Conservation (phyloP, 2,888 invertebrate genomes). For the Apotomis betuletana region DNA sequence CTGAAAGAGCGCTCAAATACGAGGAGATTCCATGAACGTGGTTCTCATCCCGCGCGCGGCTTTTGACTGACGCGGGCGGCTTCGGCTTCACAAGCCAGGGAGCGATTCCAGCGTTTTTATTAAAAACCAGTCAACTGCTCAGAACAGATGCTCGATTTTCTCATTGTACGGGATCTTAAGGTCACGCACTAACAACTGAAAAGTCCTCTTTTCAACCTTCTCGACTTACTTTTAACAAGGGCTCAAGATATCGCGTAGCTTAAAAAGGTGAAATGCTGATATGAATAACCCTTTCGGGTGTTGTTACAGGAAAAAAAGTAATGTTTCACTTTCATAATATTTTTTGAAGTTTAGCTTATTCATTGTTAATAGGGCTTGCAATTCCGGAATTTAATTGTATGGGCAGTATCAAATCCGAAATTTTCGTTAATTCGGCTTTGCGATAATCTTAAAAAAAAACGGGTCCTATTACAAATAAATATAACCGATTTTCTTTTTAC, state of each 20-base stretch:
- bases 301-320: too few species aligned
- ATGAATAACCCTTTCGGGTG: too few species aligned
- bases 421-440: too few species aligned
- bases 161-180: conserved; percentile 18
- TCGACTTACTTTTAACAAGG: not conserved
- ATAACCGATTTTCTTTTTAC: too few species aligned
- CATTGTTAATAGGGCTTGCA: too few species aligned
- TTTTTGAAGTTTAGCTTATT: too few species aligned
- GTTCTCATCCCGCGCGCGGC: conserved; percentile 18
- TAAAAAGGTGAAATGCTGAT: not conserved
- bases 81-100: not conserved
- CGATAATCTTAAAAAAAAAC: too few species aligned
- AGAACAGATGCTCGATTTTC: conserved; percentile 27
- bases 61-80: conserved; percentile 21
- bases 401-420: too few species aligned
- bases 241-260: not conserved
- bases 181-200: conserved; percentile 11
- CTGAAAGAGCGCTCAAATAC: not conserved
- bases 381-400: too few species aligned
- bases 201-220: not conserved
- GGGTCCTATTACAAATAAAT: too few species aligned
- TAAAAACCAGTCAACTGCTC: conserved; percentile 36
- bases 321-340: too few species aligned
- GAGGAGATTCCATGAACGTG: conserved; percentile 5
- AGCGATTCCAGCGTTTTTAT: conserved; percentile 24